Evolutionary conservation across 2,797 vertebrate species (phyloP).

Genomic region (Syngnathus acus): DNA sequence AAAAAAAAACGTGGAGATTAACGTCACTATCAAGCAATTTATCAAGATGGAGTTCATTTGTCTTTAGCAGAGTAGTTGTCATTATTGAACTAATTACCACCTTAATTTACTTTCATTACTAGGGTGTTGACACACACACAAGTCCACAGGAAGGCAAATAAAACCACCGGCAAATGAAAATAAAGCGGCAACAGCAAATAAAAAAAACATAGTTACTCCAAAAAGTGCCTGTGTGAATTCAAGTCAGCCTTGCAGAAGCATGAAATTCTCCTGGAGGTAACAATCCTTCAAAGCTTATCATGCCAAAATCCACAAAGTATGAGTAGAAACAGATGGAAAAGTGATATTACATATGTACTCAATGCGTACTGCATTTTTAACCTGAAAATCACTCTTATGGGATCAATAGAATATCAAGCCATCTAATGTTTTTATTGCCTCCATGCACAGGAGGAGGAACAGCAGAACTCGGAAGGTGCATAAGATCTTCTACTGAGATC

Average conservation of each 20-base stretch:
- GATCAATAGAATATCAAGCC: background rate
- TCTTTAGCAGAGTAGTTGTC: too few relatives aligned
- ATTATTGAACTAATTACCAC: too few relatives aligned
- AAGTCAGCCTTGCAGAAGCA: background rate
- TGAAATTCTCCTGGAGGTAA: conserved; percentile 2
- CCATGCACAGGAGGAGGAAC: background rate
- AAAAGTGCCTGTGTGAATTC: background rate
- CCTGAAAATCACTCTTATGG: background rate
- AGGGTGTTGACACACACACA: background rate
- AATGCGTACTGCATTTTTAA: background rate
- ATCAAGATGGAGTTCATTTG: too few relatives aligned
- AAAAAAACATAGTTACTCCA: background rate
- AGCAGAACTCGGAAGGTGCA: background rate
- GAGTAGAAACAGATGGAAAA: conserved; percentile 4
- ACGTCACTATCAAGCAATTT: too few relatives aligned
- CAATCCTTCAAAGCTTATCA: background rate
- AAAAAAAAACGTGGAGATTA: too few relatives aligned
- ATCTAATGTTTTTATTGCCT: background rate
- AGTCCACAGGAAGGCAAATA: background rate
- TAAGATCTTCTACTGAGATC: too few relatives aligned
- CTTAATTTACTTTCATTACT: background rate
- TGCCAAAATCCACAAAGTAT: conserved; percentile 3
- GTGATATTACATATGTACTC: background rate
- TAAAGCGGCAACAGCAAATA: background rate
- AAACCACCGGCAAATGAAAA: background rate